Conservation (phyloP, 2,113 vertebrate genomes). For the Otocyon megalotis region DNA sequence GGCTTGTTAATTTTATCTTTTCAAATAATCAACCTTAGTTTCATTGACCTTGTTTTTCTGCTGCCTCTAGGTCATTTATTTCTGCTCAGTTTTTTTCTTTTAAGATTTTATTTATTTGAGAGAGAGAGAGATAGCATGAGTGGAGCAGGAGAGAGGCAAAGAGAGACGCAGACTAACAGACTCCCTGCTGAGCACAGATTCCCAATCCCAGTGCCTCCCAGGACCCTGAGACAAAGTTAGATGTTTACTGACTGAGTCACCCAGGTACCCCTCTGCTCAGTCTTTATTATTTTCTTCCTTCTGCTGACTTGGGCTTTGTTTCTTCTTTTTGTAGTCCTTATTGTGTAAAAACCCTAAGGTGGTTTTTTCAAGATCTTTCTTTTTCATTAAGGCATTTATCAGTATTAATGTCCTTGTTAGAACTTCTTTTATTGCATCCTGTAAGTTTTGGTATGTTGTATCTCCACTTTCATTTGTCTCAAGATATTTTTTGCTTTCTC, state of each 20-base stretch:
- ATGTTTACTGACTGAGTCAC: background rate
- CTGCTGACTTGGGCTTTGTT: background rate
- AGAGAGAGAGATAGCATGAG: background rate
- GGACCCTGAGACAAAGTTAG: background rate
- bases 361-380: background rate
- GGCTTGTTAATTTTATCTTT: constrained; percentile 28
- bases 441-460: background rate
- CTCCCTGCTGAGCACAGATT: background rate
- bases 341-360: background rate
- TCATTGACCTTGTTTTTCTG: background rate
- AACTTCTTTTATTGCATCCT: background rate
- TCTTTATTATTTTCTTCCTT: background rate
- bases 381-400: background rate
- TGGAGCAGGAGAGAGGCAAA: background rate
- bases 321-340: background rate
- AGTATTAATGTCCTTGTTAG: background rate
- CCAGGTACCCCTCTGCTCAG: background rate
- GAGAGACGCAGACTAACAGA: background rate
- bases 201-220: background rate
- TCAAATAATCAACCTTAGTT: background rate
- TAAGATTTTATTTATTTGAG: background rate
- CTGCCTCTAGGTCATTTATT: background rate
- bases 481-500: background rate
- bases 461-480: constrained; percentile 9
- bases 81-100: background rate